Percentiles rank a stretch among this genome's conserved stretches.
These are phyloP conservation scores for Leptopilina syphax DNA, from an alignment of 2,888 invertebrate species.

Conservation along the genomic window DNA sequence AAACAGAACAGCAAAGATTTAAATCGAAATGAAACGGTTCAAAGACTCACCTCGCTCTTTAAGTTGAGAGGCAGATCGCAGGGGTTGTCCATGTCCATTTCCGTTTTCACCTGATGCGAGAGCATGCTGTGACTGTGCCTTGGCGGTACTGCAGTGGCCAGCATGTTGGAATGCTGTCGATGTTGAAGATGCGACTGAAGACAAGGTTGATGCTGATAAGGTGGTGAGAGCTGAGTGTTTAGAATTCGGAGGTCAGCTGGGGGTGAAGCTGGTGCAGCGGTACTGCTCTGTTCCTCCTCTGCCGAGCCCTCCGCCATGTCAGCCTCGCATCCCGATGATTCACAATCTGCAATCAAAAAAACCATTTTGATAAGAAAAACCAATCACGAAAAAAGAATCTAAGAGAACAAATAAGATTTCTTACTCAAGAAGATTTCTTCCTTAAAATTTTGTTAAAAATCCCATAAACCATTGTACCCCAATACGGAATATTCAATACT, in stretches of 20 bases:
- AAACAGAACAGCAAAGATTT: no score
- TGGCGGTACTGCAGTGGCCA: conserved; percentile 74
- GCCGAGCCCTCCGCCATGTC: conserved; percentile 90
- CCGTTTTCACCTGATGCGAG: conserved; percentile 73
- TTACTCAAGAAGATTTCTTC: no score
- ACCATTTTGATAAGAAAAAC: neutral
- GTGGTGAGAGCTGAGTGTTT: conserved; percentile 74
- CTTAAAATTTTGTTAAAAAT: no score
- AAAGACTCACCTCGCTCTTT: conserved; percentile 72
- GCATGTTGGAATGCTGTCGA: conserved; percentile 72
- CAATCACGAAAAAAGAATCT: conserved; percentile 61
- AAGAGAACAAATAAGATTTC: no score
- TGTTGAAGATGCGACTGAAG: conserved; percentile 72
- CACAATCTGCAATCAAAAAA: conserved; percentile 78
- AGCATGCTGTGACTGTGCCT: conserved; percentile 74
- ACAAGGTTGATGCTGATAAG: conserved; percentile 72
- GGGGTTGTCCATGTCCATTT: conserved; percentile 72
- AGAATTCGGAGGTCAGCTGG: conserved; percentile 78
- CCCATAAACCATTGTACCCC: no score
- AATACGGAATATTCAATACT: no score
- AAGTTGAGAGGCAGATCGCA: conserved; percentile 76
- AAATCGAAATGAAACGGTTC: no score
- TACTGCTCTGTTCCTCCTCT: conserved; percentile 79
- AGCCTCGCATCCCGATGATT: conserved; percentile 89
- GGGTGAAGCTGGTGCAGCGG: conserved; percentile 79